Evolutionary conservation across 2,888 invertebrate genomes (phyloP).

Genomic region (Julus scandinavius): DNA sequence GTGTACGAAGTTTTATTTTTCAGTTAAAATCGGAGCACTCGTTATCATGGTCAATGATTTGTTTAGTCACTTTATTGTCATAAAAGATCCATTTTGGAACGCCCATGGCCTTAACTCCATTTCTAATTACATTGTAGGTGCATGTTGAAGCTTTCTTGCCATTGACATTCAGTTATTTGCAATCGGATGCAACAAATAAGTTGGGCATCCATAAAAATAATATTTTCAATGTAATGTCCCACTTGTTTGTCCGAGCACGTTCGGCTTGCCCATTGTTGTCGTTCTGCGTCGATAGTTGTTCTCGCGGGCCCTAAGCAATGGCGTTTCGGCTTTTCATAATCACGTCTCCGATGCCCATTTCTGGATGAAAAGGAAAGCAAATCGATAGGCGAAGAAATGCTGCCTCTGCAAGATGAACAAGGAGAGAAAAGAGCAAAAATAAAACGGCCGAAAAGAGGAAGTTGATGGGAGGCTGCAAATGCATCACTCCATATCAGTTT

Average conservation of each 20-base stretch:
- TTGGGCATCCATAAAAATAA: neutral
- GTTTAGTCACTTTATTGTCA: too few species aligned
- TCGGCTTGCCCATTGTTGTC: neutral
- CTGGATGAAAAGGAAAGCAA: constrained; percentile 6
- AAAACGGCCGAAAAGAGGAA: constrained; percentile 1
- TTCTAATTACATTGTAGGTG: neutral
- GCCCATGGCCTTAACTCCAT: too few species aligned
- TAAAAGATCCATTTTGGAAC: neutral
- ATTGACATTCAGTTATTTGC: neutral
- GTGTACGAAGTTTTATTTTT: neutral
- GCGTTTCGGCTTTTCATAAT: constrained; percentile 13
- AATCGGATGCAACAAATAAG: neutral
- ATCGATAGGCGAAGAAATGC: constrained; percentile 35
- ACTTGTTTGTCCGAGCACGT: constrained; percentile 47
- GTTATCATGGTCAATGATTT: too few species aligned
- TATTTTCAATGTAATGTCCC: neutral
- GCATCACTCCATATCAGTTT: neutral
- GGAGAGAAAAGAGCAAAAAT: neutral
- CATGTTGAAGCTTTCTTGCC: neutral
- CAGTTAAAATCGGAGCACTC: neutral
- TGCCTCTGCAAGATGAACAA: constrained; percentile 5
- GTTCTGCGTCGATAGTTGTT: neutral
- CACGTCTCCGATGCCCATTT: constrained; percentile 45
- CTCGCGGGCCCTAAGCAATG: neutral
- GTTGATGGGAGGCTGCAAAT: constrained; percentile 1